Evolutionary conservation across 2,113 vertebrate species (phyloP), one percentile per base, ranked within the genome.

Genomic region (Psettodes erumei): DNA sequence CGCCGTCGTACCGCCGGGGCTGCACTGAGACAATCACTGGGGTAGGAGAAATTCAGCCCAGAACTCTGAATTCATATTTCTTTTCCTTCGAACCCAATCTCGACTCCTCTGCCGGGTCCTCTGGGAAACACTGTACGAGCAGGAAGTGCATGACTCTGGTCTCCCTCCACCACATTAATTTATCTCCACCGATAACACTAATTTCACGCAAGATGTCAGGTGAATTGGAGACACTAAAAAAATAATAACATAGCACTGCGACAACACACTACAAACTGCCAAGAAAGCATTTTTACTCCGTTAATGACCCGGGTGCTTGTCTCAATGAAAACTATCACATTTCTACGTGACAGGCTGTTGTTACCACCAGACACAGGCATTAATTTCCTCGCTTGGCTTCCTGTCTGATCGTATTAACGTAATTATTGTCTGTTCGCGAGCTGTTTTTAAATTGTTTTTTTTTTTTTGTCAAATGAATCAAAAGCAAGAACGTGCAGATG

Each of bases 1-100:
- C 35, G 23, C 15, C 32, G 12, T 67, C 50, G 60, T 74, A 53
- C 60, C 40, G 51, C 15, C 0, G 50, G 16, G 32, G 38, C 45
- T 75, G 50, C 66, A 80, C 65, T 27, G n/a, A 82, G 87, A 88
- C 86, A 88, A 86, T 89, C 89, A 73, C 21, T 13, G 12, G 21
- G 28, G 71, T 38, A 13, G 78, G 28, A 21, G 62, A 43, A 59
- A 51, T 37, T 71, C 18, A 10, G 35, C 16, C 5, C 12, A 55
- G 25, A 61, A 53, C 35, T 72, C 27, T 56, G 21, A 42, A 50
- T 28, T 58, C 10, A 50, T 19, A 25, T 37, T 19, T 63, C 30
- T 42, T 53, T 71, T 13, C n/a, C n/a, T n/a, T n/a, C n/a, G 25
- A 67, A 47, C 13, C 23, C 33, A 18, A 30, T 33, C 16, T 58